Evolutionary conservation across 2,797 vertebrate species (phyloP).

Genomic region (Sebastes nivosus): DNA sequence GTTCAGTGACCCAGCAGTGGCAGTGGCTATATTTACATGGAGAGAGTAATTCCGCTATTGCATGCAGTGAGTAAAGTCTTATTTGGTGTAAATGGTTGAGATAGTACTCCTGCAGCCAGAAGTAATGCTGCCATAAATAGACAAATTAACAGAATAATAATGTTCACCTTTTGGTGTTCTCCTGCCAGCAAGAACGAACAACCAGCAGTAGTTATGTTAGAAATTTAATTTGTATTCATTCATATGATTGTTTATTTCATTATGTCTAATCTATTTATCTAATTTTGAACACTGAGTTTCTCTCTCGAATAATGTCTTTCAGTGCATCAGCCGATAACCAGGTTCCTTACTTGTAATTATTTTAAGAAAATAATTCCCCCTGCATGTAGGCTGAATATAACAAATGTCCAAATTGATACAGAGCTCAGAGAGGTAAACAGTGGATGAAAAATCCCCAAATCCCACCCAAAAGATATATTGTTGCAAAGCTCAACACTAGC

Average conservation of each 20-base stretch:
- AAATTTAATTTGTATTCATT: neutral
- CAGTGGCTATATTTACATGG: slow-evolving; percentile 30
- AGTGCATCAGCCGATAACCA: neutral
- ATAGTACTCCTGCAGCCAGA: neutral
- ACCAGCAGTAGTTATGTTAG: neutral
- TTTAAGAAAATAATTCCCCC: neutral
- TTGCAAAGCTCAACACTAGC: neutral
- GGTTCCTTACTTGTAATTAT: neutral
- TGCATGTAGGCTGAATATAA: neutral
- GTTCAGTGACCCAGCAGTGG: slow-evolving; percentile 33
- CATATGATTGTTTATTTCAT: neutral
- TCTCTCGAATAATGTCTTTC: neutral
- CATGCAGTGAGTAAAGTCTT: neutral
- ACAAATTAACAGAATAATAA: neutral
- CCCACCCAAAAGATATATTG: neutral
- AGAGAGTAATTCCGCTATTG: neutral
- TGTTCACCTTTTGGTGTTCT: neutral
- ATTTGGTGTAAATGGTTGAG: neutral
- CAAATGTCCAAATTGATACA: neutral
- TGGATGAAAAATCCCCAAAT: neutral
- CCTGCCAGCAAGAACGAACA: neutral
- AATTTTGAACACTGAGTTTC: neutral
- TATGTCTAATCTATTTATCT: neutral
- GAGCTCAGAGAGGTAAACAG: neutral
- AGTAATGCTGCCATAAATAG: neutral